These are phyloP conservation scores for Agrochola litura DNA, from an alignment of 2,888 invertebrate species.

Conservation along the genomic window DNA sequence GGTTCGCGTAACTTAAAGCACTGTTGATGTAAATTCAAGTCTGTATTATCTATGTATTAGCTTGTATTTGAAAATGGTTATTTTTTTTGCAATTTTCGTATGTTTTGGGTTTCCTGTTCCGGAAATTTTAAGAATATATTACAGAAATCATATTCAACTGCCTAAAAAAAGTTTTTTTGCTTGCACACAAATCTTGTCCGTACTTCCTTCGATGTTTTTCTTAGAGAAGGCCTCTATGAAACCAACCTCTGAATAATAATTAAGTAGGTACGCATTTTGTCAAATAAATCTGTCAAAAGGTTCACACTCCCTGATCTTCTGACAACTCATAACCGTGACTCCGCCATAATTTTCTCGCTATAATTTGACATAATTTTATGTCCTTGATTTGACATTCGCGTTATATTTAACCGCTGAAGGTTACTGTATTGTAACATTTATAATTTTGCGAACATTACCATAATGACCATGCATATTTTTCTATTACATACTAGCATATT, in stretches of 20 bases:
- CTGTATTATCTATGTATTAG: too few species aligned
- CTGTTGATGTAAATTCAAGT: not conserved
- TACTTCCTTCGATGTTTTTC: not conserved
- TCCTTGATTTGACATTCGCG: slow-evolving; percentile 34
- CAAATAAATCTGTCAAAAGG: slow-evolving; percentile 4
- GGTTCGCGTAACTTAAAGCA: slow-evolving; percentile 17
- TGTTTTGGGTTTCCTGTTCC: not conserved
- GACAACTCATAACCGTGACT: slow-evolving; percentile 14
- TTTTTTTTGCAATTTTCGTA: not conserved
- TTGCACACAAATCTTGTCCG: not conserved
- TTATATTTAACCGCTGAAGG: slow-evolving; percentile 22
- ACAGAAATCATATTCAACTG: not conserved
- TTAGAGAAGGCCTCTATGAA: not conserved
- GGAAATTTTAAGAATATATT: not conserved
- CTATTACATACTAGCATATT: slow-evolving; percentile 5
- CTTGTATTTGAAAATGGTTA: too few species aligned
- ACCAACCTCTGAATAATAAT: not conserved
- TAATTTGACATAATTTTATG: slow-evolving; percentile 28
- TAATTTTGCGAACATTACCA: slow-evolving; percentile 12
- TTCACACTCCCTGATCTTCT: not conserved
- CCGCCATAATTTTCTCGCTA: not conserved
- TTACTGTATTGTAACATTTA: slow-evolving; percentile 6
- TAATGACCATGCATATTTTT: slow-evolving; percentile 12
- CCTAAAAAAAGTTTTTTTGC: not conserved
- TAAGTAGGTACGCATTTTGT: not conserved